These are phyloP conservation scores for Trichomycterus rosablanca DNA, from an alignment of 2,113 vertebrate genomes.

Conservation along the genomic window DNA sequence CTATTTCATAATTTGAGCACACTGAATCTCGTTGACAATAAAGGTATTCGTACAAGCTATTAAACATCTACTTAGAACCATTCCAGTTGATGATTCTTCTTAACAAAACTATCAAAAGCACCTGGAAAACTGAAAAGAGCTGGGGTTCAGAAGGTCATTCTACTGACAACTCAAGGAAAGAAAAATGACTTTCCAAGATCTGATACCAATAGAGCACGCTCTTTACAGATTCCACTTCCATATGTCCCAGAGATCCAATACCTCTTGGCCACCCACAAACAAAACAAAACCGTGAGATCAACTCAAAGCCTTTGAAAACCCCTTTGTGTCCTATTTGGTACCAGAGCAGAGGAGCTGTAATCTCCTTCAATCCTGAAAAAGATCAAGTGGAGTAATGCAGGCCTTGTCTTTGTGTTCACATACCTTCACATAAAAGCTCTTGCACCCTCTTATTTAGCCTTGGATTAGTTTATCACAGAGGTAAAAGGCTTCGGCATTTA, in stretches of 20 bases:
- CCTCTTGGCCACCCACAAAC: background rate
- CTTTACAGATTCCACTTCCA: background rate
- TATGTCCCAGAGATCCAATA: background rate
- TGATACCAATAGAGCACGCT: background rate
- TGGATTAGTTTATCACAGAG: conserved; percentile 22
- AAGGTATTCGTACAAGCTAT: no score
- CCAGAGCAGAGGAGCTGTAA: conserved; percentile 22
- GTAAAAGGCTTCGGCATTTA: background rate
- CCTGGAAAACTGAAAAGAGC: background rate
- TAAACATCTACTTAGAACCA: no score
- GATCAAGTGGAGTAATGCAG: conserved; percentile 14
- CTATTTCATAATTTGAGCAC: no score
- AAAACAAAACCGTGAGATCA: no score
- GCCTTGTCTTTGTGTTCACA: conserved; percentile 20
- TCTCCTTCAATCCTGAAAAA: conserved; percentile 23
- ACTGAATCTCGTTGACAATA: no score
- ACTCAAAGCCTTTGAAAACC: background rate
- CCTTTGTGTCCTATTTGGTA: background rate
- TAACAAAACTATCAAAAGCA: background rate
- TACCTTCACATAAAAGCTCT: conserved; percentile 30
- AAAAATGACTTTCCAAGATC: background rate
- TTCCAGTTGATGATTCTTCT: background rate
- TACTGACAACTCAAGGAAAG: background rate
- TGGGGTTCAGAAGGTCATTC: background rate
- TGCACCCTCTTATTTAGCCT: conserved; percentile 12